phyloP scores from a whole-genome alignment of 2,797 vertebrate species.

The Gymnocypris eckloni region DNA sequence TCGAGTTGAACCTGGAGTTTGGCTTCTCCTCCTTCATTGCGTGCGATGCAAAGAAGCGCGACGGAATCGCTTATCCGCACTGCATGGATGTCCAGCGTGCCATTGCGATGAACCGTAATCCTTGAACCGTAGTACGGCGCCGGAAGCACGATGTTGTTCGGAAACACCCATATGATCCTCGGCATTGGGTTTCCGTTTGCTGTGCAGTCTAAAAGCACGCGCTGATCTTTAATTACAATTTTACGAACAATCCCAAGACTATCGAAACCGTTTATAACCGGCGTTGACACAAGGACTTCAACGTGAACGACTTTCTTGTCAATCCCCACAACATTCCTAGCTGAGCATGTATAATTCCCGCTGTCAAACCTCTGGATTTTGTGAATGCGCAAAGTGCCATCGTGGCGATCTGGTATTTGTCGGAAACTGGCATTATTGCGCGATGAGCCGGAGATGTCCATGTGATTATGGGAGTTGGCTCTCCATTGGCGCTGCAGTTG shows the following conservation, averaged over 20 bases:
- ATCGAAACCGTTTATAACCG: constrained; percentile 76
- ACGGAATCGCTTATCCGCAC: constrained; percentile 79
- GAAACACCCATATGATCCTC: constrained; percentile 86
- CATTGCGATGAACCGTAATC: constrained; percentile 88
- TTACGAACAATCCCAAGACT: constrained; percentile 68
- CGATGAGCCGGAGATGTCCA: constrained; percentile 86
- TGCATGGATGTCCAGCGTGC: constrained; percentile 85
- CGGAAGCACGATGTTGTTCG: constrained; percentile 86
- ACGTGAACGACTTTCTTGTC: constrained; percentile 80
- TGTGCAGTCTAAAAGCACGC: constrained; percentile 84
- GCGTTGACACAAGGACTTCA: constrained; percentile 74
- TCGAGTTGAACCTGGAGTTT: constrained; percentile 83
- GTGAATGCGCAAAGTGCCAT: constrained; percentile 86
- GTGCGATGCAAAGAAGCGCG: constrained; percentile 85
- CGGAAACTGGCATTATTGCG: constrained; percentile 77
- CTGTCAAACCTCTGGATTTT: constrained; percentile 82
- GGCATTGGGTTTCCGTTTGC: constrained; percentile 84
- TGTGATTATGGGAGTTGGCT: constrained; percentile 74
- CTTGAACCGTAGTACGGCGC: constrained; percentile 89
- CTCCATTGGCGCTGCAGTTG: constrained; percentile 79
- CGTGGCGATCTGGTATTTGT: constrained; percentile 78
- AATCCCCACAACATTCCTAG: constrained; percentile 81
- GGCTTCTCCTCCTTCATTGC: constrained; percentile 84
- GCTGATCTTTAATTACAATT: constrained; percentile 77
- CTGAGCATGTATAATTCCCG: constrained; percentile 92